A percentile compares a stretch with the other conserved stretches of the same genome.
These are phyloP conservation scores for Micromussa lordhowensis DNA, from an alignment of 92 coral and sea anemone genomes.

Conservation along the genomic window DNA sequence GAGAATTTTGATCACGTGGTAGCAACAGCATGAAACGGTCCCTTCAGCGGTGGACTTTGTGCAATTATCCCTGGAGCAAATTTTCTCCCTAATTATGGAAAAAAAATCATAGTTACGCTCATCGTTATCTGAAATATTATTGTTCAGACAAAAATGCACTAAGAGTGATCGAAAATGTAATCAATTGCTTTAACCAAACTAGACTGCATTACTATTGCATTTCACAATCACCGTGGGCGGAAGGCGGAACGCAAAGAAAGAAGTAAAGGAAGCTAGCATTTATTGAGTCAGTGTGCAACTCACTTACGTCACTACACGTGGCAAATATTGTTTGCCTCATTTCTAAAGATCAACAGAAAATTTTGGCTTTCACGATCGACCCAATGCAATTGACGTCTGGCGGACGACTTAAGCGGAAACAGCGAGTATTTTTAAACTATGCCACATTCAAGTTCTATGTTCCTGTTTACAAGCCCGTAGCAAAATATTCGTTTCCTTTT, in stretches of 20 bases:
- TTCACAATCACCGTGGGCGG: slow-evolving; percentile 29
- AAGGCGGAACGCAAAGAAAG: slow-evolving; percentile 1
- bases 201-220: neutral
- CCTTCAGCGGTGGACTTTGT: neutral
- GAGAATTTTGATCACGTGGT: slow-evolving; percentile 28
- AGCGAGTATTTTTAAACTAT: neutral
- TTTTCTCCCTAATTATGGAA: neutral
- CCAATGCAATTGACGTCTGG: neutral
- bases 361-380: neutral
- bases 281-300: neutral
- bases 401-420: slow-evolving; percentile 1
- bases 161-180: neutral
- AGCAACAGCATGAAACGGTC: neutral
- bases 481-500: slow-evolving; percentile 1
- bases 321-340: neutral
- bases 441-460: neutral
- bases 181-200: neutral
- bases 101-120: neutral
- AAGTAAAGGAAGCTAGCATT: neutral
- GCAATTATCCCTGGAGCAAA: neutral
- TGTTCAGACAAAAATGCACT: neutral
- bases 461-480: neutral
- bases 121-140: neutral
- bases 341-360: neutral
- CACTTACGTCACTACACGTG: slow-evolving; percentile 3